Percentiles rank a stretch among this genome's conserved stretches.
Evolutionary conservation across 2,888 invertebrate species (phyloP).

Genomic region (Pseudanteris insignis): DNA sequence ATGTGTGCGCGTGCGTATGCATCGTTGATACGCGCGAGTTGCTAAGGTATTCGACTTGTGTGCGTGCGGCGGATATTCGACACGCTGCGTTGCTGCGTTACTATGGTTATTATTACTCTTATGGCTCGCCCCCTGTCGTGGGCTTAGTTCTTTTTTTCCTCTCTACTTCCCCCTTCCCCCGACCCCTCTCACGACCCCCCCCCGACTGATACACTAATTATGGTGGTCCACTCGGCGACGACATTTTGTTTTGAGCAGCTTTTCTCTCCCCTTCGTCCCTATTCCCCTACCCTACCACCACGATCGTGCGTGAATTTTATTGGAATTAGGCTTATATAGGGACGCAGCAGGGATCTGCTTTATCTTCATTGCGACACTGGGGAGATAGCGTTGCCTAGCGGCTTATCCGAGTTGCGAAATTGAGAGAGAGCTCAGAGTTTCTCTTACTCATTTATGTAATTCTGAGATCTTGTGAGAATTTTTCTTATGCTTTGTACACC

Average conservation of each 20-base stretch:
- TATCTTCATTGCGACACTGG: constrained; percentile 12
- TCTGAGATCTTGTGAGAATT: not conserved
- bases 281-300: constrained; percentile 4
- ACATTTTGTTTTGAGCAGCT: constrained; percentile 61
- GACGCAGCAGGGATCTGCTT: constrained; percentile 4
- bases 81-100: constrained; percentile 49
- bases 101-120: constrained; percentile 55
- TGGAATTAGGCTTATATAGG: constrained; percentile 2
- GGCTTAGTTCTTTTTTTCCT: constrained; percentile 31
- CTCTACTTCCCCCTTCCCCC: constrained; percentile 24
- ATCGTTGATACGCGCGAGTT: too few species aligned
- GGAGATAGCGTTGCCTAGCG: constrained; percentile 7
- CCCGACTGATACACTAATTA: constrained; percentile 58
- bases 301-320: constrained; percentile 10
- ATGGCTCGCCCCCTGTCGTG: constrained; percentile 51
- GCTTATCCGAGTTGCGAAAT: constrained; percentile 1
- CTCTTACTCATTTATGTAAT: constrained; percentile 2
- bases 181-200: constrained; percentile 35
- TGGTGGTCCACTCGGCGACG: constrained; percentile 61
- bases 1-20: too few species aligned
- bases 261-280: not conserved
- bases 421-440: not conserved
- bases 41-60: too few species aligned
- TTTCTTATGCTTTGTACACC: not conserved
- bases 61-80: constrained; percentile 16